These are phyloP conservation scores for Dunckerocampus dactyliophorus DNA, from an alignment of 2,113 vertebrate species.

Conservation along the genomic window DNA sequence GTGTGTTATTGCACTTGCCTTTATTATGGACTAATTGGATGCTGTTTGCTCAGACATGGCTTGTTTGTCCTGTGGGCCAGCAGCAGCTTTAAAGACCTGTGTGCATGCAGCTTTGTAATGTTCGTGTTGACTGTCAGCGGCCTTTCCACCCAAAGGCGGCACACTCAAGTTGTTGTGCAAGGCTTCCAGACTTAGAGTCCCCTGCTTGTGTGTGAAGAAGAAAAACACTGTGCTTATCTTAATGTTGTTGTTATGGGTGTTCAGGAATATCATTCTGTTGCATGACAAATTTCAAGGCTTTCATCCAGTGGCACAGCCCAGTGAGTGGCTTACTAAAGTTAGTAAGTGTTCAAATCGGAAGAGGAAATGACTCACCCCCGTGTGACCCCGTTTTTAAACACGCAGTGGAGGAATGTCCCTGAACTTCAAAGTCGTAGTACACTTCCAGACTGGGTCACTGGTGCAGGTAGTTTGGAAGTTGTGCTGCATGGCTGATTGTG, in stretches of 20 bases:
- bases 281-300: slow-evolving; percentile 1
- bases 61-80: slow-evolving; percentile 53
- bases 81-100: slow-evolving; percentile 19
- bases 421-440: neutral
- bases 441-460: neutral
- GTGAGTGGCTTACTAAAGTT: neutral
- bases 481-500: neutral
- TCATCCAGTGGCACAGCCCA: neutral
- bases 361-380: neutral
- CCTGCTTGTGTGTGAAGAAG: slow-evolving; percentile 38
- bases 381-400: neutral
- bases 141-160: slow-evolving; percentile 27
- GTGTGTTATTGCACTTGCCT: slow-evolving; percentile 47
- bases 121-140: slow-evolving; percentile 9
- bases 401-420: neutral
- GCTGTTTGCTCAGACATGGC: slow-evolving; percentile 31
- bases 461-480: slow-evolving; percentile 1
- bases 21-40: slow-evolving; percentile 51
- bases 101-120: slow-evolving; percentile 1
- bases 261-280: neutral
- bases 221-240: slow-evolving; percentile 31
- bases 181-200: slow-evolving; percentile 15
- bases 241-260: slow-evolving; percentile 26
- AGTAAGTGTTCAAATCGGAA: neutral
- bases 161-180: slow-evolving; percentile 25